These are phyloP conservation scores for Calameuta filiformis DNA, from an alignment of 2,888 invertebrate species.

Conservation along the genomic window DNA sequence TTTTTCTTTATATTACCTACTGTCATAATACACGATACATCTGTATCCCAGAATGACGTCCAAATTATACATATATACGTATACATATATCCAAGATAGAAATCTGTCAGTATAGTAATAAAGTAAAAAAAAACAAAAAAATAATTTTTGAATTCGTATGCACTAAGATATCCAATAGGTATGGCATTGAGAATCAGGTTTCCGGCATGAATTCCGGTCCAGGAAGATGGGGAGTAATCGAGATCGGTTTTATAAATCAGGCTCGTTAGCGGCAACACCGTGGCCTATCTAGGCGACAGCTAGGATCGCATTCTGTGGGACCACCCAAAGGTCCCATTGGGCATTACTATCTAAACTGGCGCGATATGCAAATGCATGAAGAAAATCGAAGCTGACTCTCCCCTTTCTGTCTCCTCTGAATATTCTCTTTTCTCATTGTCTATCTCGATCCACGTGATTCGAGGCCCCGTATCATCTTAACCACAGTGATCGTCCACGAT, in stretches of 20 bases:
- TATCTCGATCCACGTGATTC: background rate
- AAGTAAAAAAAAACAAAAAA: background rate
- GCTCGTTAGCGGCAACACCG: constrained; percentile 32
- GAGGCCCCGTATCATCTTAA: background rate
- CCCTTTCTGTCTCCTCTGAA: background rate
- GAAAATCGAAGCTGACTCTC: background rate
- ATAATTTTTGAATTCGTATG: background rate
- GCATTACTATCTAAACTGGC: constrained; percentile 23
- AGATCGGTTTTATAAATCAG: constrained; percentile 35
- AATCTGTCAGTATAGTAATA: background rate
- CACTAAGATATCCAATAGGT: background rate
- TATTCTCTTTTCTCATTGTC: background rate
- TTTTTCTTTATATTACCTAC: constrained; percentile 42
- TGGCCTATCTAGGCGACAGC: constrained; percentile 22
- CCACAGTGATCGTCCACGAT: background rate
- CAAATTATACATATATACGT: background rate
- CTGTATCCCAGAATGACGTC: constrained; percentile 31
- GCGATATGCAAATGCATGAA: background rate
- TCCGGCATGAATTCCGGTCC: background rate
- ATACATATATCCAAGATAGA: background rate
- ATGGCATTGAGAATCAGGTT: background rate
- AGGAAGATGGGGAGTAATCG: constrained; percentile 6
- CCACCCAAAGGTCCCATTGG: constrained; percentile 23
- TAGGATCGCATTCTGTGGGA: constrained; percentile 16
- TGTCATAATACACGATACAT: constrained; percentile 46